Evolutionary conservation across 2,888 invertebrate species (phyloP).

Genomic region (Limenitis camilla): DNA sequence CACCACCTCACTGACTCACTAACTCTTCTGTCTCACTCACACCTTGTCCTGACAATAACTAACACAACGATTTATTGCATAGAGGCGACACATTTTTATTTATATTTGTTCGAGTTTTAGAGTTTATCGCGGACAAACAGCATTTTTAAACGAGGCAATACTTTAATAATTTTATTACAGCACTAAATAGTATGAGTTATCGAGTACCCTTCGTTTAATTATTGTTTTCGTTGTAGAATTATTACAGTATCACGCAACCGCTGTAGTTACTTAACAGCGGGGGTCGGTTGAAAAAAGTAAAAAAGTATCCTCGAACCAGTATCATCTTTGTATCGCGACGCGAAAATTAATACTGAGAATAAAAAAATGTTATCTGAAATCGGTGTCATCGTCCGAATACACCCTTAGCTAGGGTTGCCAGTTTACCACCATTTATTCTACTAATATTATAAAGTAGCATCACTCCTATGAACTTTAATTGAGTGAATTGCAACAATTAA

Average conservation of each 20-base stretch:
- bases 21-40: too few species aligned
- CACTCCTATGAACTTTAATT: too few species aligned
- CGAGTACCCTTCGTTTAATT: conserved; percentile 5
- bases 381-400: conserved; percentile 58
- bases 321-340: conserved; percentile 47
- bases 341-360: conserved; percentile 61
- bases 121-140: too few species aligned
- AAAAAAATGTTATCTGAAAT: conserved; percentile 59
- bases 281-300: conserved; percentile 16
- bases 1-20: too few species aligned
- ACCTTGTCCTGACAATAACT: too few species aligned
- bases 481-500: too few species aligned
- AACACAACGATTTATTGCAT: too few species aligned
- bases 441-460: too few species aligned
- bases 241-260: conserved; percentile 18
- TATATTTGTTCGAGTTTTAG: too few species aligned
- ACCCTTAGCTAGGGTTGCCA: too few species aligned
- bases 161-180: conserved; percentile 6
- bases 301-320: conserved; percentile 27
- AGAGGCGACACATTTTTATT: too few species aligned
- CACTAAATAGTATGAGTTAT: conserved; percentile 6
- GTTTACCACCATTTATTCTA: too few species aligned
- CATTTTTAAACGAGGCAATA: neutral
- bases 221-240: conserved; percentile 13
- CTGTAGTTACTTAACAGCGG: conserved; percentile 19